Conservation (phyloP, 2,113 vertebrate genomes). For the Microcebus ravelobensis region DNA sequence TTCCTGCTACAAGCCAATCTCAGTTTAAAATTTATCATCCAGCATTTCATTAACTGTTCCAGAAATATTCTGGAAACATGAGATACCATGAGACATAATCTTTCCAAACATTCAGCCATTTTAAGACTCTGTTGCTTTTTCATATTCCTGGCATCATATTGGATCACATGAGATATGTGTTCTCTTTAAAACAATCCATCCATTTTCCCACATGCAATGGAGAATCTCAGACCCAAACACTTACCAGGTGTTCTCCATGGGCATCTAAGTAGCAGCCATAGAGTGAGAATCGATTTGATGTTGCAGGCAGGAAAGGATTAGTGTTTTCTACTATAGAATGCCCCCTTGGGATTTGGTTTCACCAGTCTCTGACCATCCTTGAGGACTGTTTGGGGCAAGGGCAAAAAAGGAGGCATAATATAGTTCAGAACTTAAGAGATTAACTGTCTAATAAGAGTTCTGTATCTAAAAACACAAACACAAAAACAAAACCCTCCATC, state of each 20-base stretch:
- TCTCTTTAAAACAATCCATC: not conserved
- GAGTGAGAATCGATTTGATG: not conserved
- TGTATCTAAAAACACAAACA: not conserved
- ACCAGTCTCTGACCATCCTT: not conserved
- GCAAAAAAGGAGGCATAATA: not conserved
- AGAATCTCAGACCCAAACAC: not conserved
- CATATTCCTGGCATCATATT: not conserved
- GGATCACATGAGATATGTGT: accelerated
- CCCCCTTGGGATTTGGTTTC: not conserved
- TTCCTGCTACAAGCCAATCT: not conserved
- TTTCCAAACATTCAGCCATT: not conserved
- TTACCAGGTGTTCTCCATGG: not conserved
- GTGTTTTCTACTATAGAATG: not conserved
- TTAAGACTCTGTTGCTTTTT: not conserved
- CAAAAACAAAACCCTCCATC: not conserved
- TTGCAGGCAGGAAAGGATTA: not conserved
- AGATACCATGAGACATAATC: not conserved
- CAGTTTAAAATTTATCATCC: not conserved
- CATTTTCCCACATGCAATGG: not conserved
- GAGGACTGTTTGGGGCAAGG: not conserved
- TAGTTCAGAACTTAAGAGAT: not conserved
- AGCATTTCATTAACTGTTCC: not conserved
- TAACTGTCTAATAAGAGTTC: not conserved
- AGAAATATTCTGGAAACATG: not conserved
- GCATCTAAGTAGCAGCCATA: not conserved